Conservation (phyloP, 2,113 vertebrate genomes). For the Elephantulus edwardii region DNA sequence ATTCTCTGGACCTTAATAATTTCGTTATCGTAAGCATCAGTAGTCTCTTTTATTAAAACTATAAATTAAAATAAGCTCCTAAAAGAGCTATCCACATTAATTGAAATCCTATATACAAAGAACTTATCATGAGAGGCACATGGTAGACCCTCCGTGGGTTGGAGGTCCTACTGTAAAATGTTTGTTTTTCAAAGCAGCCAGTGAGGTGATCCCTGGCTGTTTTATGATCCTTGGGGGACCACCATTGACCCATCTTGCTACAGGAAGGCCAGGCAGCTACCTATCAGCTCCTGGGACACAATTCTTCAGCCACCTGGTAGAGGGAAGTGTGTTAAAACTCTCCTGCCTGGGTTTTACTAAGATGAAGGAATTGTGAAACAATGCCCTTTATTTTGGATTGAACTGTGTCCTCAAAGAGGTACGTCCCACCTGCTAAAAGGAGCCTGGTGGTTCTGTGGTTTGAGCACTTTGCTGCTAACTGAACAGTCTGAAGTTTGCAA, state of each 20-base stretch:
- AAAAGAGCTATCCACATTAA: neutral
- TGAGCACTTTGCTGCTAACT: too few species aligned
- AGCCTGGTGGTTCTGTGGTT: too few species aligned
- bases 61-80: neutral
- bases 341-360: neutral
- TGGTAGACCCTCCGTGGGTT: neutral
- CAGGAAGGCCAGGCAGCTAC: neutral
- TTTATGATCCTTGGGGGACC: fast-evolving
- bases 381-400: neutral
- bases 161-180: neutral
- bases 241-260: neutral
- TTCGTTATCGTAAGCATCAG: neutral
- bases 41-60: slow-evolving; percentile 25
- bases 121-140: neutral
- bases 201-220: neutral
- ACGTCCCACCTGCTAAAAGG: neutral
- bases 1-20: neutral
- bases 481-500: too few species aligned
- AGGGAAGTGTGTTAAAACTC: neutral
- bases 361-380: neutral
- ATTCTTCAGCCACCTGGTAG: neutral
- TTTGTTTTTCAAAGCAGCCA: too few species aligned
- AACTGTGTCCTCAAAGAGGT: neutral
- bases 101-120: neutral
- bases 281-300: neutral